Percentiles rank a stretch among this genome's conserved stretches.
Evolutionary conservation across 2,797 vertebrate genomes (phyloP).

Genomic region (Hoplostethus mediterraneus): DNA sequence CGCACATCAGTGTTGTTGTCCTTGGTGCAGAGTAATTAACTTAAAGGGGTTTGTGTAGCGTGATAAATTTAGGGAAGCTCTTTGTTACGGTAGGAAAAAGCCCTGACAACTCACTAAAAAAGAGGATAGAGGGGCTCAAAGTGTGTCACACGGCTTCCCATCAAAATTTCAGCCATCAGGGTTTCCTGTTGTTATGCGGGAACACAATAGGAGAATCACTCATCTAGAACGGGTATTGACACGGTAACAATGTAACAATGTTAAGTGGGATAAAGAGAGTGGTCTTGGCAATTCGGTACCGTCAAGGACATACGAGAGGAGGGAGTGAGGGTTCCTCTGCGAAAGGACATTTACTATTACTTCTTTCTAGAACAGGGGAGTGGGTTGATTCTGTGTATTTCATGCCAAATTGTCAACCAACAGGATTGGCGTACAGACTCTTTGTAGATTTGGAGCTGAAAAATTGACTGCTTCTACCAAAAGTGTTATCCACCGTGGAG

Average conservation of each 20-base stretch:
- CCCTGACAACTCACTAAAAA: constrained; percentile 59
- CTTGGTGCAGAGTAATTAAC: constrained; percentile 76
- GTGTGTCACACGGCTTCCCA: constrained; percentile 73
- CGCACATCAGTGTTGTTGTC: constrained; percentile 79
- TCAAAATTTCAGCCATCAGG: constrained; percentile 64
- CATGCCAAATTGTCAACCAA: constrained; percentile 37
- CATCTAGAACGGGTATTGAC: constrained; percentile 74
- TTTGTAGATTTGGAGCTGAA: constrained; percentile 42
- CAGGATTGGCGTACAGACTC: constrained; percentile 32
- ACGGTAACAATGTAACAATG: constrained; percentile 77
- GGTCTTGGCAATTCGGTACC: constrained; percentile 44
- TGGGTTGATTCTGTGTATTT: not conserved
- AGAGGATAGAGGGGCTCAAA: constrained; percentile 63
- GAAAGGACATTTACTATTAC: constrained; percentile 44
- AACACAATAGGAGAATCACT: constrained; percentile 79
- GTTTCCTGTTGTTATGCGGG: constrained; percentile 76
- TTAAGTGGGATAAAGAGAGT: constrained; percentile 71
- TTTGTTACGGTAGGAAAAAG: constrained; percentile 69
- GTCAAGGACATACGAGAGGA: constrained; percentile 59
- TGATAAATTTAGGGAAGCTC: constrained; percentile 76
- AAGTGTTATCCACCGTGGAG: constrained; percentile 46
- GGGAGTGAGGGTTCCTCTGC: constrained; percentile 27
- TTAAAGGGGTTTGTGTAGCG: constrained; percentile 79
- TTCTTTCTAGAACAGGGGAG: not conserved
- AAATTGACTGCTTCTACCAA: constrained; percentile 31